phyloP scores from a whole-genome alignment of 2,888 invertebrate genomes.

The Apodemia mormo region DNA sequence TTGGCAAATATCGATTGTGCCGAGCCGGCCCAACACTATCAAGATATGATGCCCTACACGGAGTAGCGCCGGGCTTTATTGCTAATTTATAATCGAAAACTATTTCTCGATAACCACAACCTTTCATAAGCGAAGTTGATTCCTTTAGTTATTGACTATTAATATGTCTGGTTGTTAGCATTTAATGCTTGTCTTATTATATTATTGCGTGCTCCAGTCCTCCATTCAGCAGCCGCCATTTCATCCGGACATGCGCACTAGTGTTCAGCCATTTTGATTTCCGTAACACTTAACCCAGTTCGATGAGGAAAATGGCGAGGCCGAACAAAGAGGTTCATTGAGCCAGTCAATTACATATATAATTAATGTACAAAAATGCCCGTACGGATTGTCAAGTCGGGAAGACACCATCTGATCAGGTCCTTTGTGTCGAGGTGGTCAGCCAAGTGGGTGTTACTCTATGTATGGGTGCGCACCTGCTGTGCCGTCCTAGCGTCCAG shows the following conservation, averaged over 20 bases:
- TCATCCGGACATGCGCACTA: constrained; percentile 66
- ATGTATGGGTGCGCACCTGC: constrained; percentile 80
- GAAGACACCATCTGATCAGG: constrained; percentile 53
- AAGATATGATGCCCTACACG: constrained; percentile 75
- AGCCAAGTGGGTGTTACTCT: constrained; percentile 37
- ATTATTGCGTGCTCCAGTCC: constrained; percentile 64
- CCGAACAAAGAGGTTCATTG: constrained; percentile 61
- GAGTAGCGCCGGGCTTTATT: constrained; percentile 78
- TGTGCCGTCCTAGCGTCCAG: constrained; percentile 78
- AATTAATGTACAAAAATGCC: constrained; percentile 61
- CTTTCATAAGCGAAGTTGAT: constrained; percentile 81
- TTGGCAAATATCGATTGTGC: constrained; percentile 55
- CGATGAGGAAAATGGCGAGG: constrained; percentile 47
- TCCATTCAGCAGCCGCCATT: constrained; percentile 57
- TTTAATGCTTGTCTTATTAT: constrained; percentile 64
- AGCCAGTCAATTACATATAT: constrained; percentile 61
- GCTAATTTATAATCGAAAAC: constrained; percentile 77
- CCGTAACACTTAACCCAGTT: constrained; percentile 75
- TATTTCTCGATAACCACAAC: constrained; percentile 81
- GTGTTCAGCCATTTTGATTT: constrained; percentile 70
- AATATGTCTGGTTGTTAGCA: constrained; percentile 71
- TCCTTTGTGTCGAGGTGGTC: constrained; percentile 37
- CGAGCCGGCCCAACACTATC: constrained; percentile 45
- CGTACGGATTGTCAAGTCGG: constrained; percentile 46
- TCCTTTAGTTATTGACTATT: constrained; percentile 77